Percentiles rank a stretch among this genome's conserved stretches.
Evolutionary conservation across 2,113 vertebrate species (phyloP).

Genomic region (Bos javanicus): DNA sequence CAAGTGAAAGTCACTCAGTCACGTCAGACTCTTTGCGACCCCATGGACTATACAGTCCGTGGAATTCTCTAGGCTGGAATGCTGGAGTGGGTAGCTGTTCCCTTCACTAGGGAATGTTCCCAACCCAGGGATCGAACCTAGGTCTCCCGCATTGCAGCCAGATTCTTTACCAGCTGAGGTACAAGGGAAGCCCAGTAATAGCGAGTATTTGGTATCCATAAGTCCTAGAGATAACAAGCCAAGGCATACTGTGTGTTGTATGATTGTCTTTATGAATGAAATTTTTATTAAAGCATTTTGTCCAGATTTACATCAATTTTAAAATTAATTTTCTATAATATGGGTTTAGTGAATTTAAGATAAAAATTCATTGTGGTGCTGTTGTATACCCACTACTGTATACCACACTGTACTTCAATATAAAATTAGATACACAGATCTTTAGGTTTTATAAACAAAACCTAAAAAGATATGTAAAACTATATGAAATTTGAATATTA

Average conservation of each 20-base stretch:
- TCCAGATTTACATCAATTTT: not conserved
- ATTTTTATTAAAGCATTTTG: not conserved
- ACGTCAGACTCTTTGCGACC: not conserved
- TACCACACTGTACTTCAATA: not conserved
- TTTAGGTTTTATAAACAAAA: not conserved
- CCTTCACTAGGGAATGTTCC: not conserved
- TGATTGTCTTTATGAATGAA: not conserved
- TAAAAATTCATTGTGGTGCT: not conserved
- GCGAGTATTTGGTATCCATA: not conserved
- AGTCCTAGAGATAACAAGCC: not conserved
- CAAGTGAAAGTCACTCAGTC: not conserved
- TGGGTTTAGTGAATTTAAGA: not conserved
- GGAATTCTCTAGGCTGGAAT: not conserved
- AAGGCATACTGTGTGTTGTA: not conserved
- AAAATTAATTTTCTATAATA: not conserved
- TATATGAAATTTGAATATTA: not conserved
- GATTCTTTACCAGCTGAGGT: not conserved
- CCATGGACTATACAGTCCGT: not conserved
- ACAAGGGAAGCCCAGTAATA: not conserved
- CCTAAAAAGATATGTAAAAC: not conserved
- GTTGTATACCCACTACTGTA: not conserved
- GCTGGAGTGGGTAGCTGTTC: not conserved
- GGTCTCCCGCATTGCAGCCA: not conserved
- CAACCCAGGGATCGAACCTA: not conserved
- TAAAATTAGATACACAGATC: not conserved